Base-by-base conservation (phyloP, 2,113 vertebrate genomes). In the Corvus hawaiiensis region DNA sequence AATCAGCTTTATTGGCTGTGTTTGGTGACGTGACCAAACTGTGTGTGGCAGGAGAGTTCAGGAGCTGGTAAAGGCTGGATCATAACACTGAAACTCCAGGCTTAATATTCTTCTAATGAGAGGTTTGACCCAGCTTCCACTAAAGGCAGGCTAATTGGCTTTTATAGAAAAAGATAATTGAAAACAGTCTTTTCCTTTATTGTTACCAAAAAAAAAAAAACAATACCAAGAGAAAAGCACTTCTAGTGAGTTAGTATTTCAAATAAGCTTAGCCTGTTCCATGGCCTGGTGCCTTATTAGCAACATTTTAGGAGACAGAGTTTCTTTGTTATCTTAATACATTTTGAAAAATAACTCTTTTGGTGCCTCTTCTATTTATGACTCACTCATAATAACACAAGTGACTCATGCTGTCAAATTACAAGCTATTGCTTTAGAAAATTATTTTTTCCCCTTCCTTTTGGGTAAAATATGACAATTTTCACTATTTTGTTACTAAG, bases 381-480 rank as follows among this genome's bases (percentile, higher is more conserved):
- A 97, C 69, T 96, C 91, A 96, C 33, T 95, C 58, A 14, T 56
- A 91, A 90, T 24, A 88, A 92, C 73, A 81, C 44, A 68, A 96
- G 74, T 97, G 96, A 97, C 73, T 96, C 96, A 96, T 46, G 44
- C 92, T 94, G 89, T 79, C 92, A 94, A 94, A 95, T 92, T 87
- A 90, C 80, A 92, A 87, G 64, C 77, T 37, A 95, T 67, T 94
- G 49, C 79, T 89, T 84, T 41, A 83, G 61, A 64, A 90, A 95
- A 89, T 37, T 14, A 84, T 54, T 64, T 90, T 91, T 89, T 49
- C n/a, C 88, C 56, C 26, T 93, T 96, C 41, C 61, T 89, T 90
- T 78, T 52, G 24, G 52, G 43, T 51, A 92, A 95, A 94, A 87
- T 44, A 84, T 58, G 48, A 78, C 88, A 78, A 78, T 90, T 96